Conservation (phyloP, 2,113 vertebrate genomes). For the Grantiella picta region DNA sequence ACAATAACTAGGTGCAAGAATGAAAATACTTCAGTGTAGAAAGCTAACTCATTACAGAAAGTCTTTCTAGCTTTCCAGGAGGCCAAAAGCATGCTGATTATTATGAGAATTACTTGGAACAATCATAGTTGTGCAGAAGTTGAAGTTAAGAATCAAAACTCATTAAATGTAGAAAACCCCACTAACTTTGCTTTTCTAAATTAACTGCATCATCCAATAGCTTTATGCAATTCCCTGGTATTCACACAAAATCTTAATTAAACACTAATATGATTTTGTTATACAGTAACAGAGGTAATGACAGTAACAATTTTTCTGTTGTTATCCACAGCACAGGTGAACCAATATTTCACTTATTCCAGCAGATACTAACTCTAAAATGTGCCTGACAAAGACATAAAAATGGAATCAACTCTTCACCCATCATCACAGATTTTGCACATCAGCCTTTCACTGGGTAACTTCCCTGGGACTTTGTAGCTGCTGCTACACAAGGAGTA, state of each 20-base stretch:
- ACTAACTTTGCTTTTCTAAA: background rate
- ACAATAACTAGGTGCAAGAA: background rate
- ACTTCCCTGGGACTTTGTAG: background rate
- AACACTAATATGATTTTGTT: background rate
- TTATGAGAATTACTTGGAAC: background rate
- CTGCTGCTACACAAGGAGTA: background rate
- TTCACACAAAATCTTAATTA: background rate
- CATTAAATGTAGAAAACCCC: accelerated
- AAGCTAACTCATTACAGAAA: background rate
- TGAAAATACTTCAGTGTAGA: background rate
- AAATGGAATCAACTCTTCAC: background rate
- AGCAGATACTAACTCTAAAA: background rate
- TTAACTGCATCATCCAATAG: background rate
- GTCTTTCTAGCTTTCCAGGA: background rate
- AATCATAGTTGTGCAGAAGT: background rate
- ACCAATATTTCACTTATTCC: background rate
- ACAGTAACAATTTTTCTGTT: background rate
- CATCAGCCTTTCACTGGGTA: background rate
- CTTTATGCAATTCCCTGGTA: background rate
- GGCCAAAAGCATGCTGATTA: background rate
- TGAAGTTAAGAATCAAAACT: background rate
- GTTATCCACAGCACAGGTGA: background rate
- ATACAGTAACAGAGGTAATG: background rate
- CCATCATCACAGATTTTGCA: background rate
- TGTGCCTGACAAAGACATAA: background rate